Evolutionary conservation across 2,888 invertebrate species (phyloP), one percentile per base, ranked within the genome.

Genomic region (Choristoneura rosaceana): DNA sequence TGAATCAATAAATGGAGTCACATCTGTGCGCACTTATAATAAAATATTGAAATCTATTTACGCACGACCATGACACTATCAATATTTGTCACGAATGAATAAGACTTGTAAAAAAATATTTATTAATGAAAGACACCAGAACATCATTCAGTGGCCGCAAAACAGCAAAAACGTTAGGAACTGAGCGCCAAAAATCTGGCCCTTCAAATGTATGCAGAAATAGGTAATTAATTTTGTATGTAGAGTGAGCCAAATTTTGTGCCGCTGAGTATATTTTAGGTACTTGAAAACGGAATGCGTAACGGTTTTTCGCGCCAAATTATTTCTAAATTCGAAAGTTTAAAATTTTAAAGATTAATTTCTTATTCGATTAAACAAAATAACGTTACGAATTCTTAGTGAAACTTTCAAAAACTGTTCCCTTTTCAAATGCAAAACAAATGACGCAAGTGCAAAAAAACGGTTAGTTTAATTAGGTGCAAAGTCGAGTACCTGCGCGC

Each of bases 401-500:
- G 4, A 47, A 47, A n/a, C 47, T 47, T 33, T 58, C 10, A 4
- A 58, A 58, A 58, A 58, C 10, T 1, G n/a, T n/a, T 33, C 63
- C 15, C 25, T 61, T 43, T 62, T 12, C 63, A 33, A n/a, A 61
- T 41, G 0, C 38, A 60, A 38, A 38, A n/a, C 14, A 14, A 14
- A 10, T 8, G 50, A 15, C 5, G 47, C 52, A 38, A 9, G 33
- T n/a, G 60, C 60, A 14, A 50, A 70, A 61, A 67, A 62, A n/a
- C 58, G 66, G 17, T 66, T 41, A 55, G 38, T 50, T 43, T 50
- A 67, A 66, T 67, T 71, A 74, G 66, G 70, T 75, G 78, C 80
- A 81, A 81, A 80, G 80, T 79, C 81, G 74, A 76, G 79, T 74
- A 76, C 78, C 81, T 82, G 81, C 77, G 79, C 85, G 78, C 79